Evolutionary conservation across 2,113 vertebrate genomes (phyloP).

Genomic region (Baryphthengus martii): DNA sequence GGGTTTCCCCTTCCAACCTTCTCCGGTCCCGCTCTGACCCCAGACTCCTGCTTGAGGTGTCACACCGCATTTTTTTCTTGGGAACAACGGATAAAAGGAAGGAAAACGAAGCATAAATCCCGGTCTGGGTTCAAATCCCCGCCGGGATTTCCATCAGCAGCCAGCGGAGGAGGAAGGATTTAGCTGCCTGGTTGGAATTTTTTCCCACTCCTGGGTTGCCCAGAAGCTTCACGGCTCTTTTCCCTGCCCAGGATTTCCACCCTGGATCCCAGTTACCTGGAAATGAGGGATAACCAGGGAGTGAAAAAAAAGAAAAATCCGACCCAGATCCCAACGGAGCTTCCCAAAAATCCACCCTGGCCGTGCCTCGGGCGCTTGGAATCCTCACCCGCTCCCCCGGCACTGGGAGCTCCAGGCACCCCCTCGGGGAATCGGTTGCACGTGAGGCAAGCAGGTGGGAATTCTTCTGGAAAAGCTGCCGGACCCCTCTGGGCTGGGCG

Average conservation of each 20-base stretch:
- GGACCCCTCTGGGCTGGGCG: not conserved
- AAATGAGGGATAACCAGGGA: not conserved
- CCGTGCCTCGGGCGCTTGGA: not conserved
- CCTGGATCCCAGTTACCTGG: not conserved
- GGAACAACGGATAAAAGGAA: not conserved
- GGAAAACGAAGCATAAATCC: not conserved
- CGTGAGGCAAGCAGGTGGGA: not conserved
- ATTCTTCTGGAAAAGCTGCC: not conserved
- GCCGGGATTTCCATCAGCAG: not conserved
- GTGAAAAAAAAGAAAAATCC: not conserved
- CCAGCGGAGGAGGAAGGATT: not conserved
- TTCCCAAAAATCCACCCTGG: not conserved
- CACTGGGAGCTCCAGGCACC: rapidly evolving
- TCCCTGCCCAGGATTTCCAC: not conserved
- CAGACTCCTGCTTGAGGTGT: not conserved
- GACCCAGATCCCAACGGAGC: not conserved
- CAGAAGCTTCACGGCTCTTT: not conserved
- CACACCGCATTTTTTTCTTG: rapidly evolving
- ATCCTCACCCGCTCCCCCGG: not conserved
- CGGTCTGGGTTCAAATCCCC: not conserved
- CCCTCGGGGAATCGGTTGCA: not conserved
- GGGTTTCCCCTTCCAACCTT: not conserved
- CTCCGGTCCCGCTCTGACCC: not conserved
- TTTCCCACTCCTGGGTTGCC: not conserved
- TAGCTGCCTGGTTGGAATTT: not conserved